These are phyloP conservation scores for Malthinus seriepunctatus DNA, from an alignment of 2,888 invertebrate species.

Conservation along the genomic window DNA sequence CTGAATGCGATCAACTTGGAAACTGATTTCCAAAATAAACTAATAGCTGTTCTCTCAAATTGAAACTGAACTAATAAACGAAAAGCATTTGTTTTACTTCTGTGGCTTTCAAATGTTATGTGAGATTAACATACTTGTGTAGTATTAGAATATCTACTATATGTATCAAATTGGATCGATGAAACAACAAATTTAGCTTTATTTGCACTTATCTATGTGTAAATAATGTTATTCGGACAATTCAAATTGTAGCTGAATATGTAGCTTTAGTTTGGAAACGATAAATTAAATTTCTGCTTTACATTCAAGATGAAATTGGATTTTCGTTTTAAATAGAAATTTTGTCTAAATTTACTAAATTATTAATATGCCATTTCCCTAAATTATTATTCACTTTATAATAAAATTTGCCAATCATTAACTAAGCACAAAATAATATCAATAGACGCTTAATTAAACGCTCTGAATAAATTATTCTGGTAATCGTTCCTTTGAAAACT, in stretches of 20 bases:
- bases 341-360: too few relatives aligned
- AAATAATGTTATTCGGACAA: constrained; percentile 6
- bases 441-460: too few relatives aligned
- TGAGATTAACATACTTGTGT: constrained; percentile 21
- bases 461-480: too few relatives aligned
- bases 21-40: constrained; percentile 48
- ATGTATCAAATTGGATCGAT: constrained; percentile 3
- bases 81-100: constrained; percentile 29
- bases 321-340: constrained; percentile 12
- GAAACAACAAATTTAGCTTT: constrained; percentile 9
- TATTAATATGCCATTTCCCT: too few relatives aligned
- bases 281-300: too few relatives aligned
- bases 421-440: too few relatives aligned
- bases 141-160: constrained; percentile 8
- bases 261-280: neutral
- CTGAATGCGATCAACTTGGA: constrained; percentile 39
- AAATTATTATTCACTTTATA: too few relatives aligned
- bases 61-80: constrained; percentile 33
- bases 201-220: constrained; percentile 13
- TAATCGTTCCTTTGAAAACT: too few relatives aligned
- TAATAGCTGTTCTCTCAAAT: constrained; percentile 35
- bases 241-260: constrained; percentile 8
- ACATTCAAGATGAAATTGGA: constrained; percentile 1
- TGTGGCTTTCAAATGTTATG: constrained; percentile 15
- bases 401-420: too few relatives aligned